Conservation (phyloP, 2,113 vertebrate genomes). For the Podarcis raffonei region DNA sequence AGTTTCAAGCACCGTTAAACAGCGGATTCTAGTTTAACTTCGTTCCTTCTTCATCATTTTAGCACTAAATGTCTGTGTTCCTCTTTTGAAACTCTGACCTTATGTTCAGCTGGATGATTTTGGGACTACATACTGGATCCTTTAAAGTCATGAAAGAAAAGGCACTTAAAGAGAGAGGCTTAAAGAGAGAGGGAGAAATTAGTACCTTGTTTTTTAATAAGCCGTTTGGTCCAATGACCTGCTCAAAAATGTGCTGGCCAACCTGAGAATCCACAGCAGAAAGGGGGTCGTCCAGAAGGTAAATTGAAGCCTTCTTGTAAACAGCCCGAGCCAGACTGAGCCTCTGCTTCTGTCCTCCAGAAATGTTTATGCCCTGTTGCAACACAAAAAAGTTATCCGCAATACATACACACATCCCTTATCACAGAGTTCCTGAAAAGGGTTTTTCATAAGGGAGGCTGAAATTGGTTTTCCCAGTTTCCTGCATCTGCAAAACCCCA, state of each 20-base stretch:
- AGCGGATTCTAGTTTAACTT: too few species aligned
- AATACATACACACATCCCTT: not conserved
- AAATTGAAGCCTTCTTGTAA: constrained; percentile 86
- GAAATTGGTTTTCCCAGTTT: not conserved
- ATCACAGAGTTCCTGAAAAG: not conserved
- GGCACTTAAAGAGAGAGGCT: too few species aligned
- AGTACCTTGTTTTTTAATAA: constrained; percentile 89
- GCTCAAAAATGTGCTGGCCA: constrained; percentile 90
- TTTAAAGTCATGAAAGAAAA: not conserved
- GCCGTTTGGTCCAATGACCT: constrained; percentile 88
- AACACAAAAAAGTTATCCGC: not conserved
- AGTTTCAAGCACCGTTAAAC: too few species aligned
- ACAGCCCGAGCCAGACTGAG: constrained; percentile 90
- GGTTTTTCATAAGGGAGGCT: not conserved
- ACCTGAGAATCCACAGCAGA: constrained; percentile 91
- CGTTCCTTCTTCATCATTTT: too few species aligned
- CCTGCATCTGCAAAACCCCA: not conserved
- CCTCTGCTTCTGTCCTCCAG: constrained; percentile 95
- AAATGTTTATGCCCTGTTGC: constrained; percentile 89
- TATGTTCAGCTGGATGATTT: not conserved
- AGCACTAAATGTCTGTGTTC: too few species aligned
- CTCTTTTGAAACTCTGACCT: too few species aligned
- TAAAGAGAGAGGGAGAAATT: not conserved
- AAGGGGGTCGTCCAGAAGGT: constrained; percentile 92
- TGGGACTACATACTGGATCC: not conserved